Evolutionary conservation across 2,113 vertebrate species (phyloP), one percentile per base, ranked within the genome.

Genomic region (Rhinoderma darwinii): DNA sequence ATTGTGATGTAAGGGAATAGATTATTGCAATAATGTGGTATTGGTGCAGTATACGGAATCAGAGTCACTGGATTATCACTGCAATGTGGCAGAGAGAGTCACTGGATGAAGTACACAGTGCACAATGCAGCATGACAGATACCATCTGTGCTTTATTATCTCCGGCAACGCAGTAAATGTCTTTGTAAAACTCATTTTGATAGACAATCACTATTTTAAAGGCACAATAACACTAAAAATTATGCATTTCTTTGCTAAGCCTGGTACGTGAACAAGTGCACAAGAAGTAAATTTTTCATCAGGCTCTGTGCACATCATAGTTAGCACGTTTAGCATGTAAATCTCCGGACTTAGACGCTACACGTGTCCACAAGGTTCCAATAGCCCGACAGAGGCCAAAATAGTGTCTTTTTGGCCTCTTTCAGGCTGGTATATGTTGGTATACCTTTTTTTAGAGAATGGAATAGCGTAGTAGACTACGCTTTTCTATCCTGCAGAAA

Each of bases 131-230:
- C 30, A 22, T 54, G 75, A 54, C 75, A 6, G 27, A 37, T 51
- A 77, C n/a, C 74, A 77, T 50, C 68, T 72, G 68, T 41, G 68
- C 68, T 37, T 72, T 41, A 39, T 37, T 72, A 32, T 50, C 74
- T 51, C 43, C 7, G 74, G 32, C 30, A 47, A 51, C 3, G 70
- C 68, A 5, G 72, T 17, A 30, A 35, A 17, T 68, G 63, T 68
- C 63, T 32, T 5, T 17, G 32, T 22, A 70, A 70, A 37, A 37
- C 32, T 70, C 66, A 20, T 32, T 20, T 12, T 39, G 10, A 72
- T 22, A 72, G 68, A 72, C 35, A 72, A 41, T 39, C 18, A 41
- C 8, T 41, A 8, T 20, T 70, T 41, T 41, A 72, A 20, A 41
- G 35, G 37, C 20, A 25, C 8, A 72, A 41, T 41, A 22, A 72